Base-by-base conservation (phyloP, 2,797 vertebrate species). In the Champsocephalus gunnari region DNA sequence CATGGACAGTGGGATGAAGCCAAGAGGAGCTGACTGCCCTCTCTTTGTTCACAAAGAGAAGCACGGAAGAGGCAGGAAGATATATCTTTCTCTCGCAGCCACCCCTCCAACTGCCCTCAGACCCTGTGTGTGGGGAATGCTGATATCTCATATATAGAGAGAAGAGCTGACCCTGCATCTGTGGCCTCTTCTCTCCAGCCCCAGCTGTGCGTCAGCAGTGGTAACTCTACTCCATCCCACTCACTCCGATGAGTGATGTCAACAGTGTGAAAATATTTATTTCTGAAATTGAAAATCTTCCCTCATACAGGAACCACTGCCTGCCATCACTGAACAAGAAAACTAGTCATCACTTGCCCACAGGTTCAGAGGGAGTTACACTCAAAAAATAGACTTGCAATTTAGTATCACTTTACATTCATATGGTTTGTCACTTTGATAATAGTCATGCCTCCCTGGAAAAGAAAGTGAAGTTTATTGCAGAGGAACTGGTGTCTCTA, bases 191-290 rank as follows among this genome's bases (percentile, higher is more conserved):
- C 72, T 50, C 56, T 60, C 41, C 62, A 74, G 54, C 71, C 73
- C 64, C 74, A 85, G 82, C 84, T 85, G 82, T 87, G 85, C 43
- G 49, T 91, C 85, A 86, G 80, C 86, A 87, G 81, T 14, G n/a
- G 77, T 48, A 86, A 76, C 66, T 79, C 76, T 50, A 5, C 73
- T 76, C 50, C 78, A 73, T 81, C 87, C 86, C 79, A 86, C 89
- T 89, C 79, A 74, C 19, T 71, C 65, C 77, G 65, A 82, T 80
- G 81, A 84, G 75, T 87, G 67, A 80, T 89, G 70, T 82, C 77
- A 84, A 80, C 51, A 71, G 51, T 74, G 74, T 60, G 64, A 53
- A 86, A 77, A 84, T 79, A 73, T 82, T 77, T 82, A 63, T 74
- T 73, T 86, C 17, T 85, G 49, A 81, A 73, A 73, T 65, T 67